A percentile compares a stretch with the other conserved stretches of the same genome.
Evolutionary conservation across 2,113 vertebrate species (phyloP).

Genomic region (Phocoena phocoena): DNA sequence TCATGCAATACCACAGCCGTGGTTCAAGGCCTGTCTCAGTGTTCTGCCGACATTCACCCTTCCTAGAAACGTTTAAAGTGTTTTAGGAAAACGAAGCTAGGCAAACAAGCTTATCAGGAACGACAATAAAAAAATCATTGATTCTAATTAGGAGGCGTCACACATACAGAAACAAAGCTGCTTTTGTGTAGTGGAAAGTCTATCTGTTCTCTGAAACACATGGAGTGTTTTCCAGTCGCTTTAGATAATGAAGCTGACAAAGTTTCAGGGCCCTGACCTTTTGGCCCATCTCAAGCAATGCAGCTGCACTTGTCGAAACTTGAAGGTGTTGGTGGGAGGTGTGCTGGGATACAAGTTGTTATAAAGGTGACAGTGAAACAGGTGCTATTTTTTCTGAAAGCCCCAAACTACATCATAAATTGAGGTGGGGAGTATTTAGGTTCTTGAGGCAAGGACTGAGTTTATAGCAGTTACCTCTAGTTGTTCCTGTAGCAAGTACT

Average conservation of each 20-base stretch:
- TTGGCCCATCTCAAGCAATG: constrained; percentile 78
- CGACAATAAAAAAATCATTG: constrained; percentile 82
- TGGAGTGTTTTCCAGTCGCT: constrained; percentile 78
- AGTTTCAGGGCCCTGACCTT: constrained; percentile 81
- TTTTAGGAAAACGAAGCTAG: constrained; percentile 82
- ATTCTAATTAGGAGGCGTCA: constrained; percentile 85
- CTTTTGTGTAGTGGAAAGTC: constrained; percentile 80
- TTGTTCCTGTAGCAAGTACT: background rate
- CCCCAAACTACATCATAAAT: constrained; percentile 30
- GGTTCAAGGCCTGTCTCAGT: constrained; percentile 76
- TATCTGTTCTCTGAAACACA: constrained; percentile 73
- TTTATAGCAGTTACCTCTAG: constrained; percentile 55
- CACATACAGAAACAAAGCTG: constrained; percentile 80
- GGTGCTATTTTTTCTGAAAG: constrained; percentile 73
- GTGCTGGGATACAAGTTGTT: constrained; percentile 65
- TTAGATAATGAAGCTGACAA: constrained; percentile 80
- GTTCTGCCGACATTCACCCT: constrained; percentile 67
- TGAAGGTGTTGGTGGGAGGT: constrained; percentile 72
- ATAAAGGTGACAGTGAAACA: constrained; percentile 53
- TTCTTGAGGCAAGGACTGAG: constrained; percentile 45
- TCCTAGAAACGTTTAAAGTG: constrained; percentile 77
- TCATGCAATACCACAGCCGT: constrained; percentile 61
- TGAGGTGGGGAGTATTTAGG: constrained; percentile 56
- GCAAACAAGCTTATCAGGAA: constrained; percentile 84
- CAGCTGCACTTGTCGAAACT: constrained; percentile 79